A percentile compares a stretch with the other conserved stretches of the same genome.
These are phyloP conservation scores for Drosophila rufa DNA, from an alignment of 1,140 invertebrate species.

Conservation along the genomic window DNA sequence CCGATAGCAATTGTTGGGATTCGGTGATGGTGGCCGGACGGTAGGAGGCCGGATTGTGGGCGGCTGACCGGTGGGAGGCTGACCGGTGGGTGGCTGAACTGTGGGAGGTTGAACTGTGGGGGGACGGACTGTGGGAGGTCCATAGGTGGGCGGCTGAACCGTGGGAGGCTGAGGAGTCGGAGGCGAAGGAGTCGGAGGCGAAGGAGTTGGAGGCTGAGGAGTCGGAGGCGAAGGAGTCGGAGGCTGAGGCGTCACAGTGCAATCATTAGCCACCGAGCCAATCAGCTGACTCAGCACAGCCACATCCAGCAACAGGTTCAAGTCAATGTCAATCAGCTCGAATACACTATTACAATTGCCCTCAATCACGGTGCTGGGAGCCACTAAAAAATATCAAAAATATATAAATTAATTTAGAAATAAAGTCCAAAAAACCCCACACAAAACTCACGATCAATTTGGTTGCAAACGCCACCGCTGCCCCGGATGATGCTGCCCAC, in stretches of 20 bases:
- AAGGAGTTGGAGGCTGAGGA: not conserved
- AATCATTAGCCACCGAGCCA: slow-evolving; percentile 47
- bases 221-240: slow-evolving; percentile 10
- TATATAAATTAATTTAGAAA: not conserved
- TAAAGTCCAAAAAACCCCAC: not conserved
- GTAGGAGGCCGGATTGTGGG: slow-evolving; percentile 47
- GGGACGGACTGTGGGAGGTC: not conserved
- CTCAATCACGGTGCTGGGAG: slow-evolving; percentile 31
- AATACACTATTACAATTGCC: slow-evolving; percentile 47
- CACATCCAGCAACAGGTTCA: slow-evolving; percentile 25
- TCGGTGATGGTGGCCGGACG: slow-evolving; percentile 47
- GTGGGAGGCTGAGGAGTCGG: slow-evolving; percentile 10
- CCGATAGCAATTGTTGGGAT: slow-evolving; percentile 65
- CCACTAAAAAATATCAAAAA: slow-evolving; percentile 13
- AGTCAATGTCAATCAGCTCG: slow-evolving; percentile 51
- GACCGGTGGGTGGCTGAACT: not conserved
- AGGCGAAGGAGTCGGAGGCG: not conserved
- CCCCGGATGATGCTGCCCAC: slow-evolving; percentile 36
- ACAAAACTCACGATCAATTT: slow-evolving; percentile 17
- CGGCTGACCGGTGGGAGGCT: slow-evolving; percentile 17
- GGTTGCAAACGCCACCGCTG: slow-evolving; percentile 45
- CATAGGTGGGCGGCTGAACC: slow-evolving; percentile 19
- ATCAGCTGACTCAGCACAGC: slow-evolving; percentile 43
- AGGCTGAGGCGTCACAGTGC: slow-evolving; percentile 1
- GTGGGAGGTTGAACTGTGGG: slow-evolving; percentile 28